A percentile compares a stretch with the other conserved stretches of the same genome.
phyloP scores from a whole-genome alignment of 2,888 invertebrate genomes.

The Nymphalis polychloros region DNA sequence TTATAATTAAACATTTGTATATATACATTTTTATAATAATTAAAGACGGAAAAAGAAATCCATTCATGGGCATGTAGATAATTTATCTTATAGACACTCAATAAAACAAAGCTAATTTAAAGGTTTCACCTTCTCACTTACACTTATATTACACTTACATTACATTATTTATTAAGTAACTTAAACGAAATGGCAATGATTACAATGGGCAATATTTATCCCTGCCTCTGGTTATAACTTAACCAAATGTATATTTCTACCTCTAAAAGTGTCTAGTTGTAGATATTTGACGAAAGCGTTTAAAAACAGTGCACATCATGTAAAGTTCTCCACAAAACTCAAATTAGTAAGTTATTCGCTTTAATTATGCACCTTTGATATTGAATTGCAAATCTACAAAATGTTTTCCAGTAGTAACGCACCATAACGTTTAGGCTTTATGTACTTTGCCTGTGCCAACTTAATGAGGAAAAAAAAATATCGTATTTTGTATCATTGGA shows the following conservation, averaged over 20 bases:
- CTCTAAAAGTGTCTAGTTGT: not conserved
- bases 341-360: no score
- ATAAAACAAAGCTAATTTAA: conserved; percentile 40
- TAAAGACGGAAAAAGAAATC: conserved; percentile 32
- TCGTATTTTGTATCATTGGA: not conserved
- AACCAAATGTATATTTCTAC: conserved; percentile 18
- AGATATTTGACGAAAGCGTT: not conserved
- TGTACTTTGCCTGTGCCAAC: no score
- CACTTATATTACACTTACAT: conserved; percentile 41
- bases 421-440: no score
- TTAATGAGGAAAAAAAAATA: no score
- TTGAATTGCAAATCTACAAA: no score
- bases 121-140: conserved; percentile 58
- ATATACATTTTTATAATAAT: conserved; percentile 27
- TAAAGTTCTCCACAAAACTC: no score
- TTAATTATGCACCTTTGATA: no score
- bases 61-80: conserved; percentile 18
- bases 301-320: no score
- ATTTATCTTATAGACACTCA: conserved; percentile 27
- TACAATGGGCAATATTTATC: conserved; percentile 20
- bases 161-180: conserved; percentile 54
- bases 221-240: conserved; percentile 8
- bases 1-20: conserved; percentile 28
- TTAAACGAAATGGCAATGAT: conserved; percentile 70
- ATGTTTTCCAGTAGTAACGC: no score